Evolutionary conservation across 1,140 invertebrate genomes (phyloP).

Genomic region (Solenopsis fugax): DNA sequence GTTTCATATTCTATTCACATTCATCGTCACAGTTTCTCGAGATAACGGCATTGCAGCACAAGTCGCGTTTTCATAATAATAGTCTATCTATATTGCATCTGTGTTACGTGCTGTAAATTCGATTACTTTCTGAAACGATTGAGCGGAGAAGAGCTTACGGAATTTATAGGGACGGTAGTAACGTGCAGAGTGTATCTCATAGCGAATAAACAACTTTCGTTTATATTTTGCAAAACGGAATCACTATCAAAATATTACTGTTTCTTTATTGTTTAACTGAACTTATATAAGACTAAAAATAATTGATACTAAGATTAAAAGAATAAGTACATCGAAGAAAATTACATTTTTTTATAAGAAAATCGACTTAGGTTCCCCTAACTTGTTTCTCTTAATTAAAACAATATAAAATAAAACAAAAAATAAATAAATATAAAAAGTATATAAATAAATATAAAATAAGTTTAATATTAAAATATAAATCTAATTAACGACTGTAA

Average conservation of each 20-base stretch:
- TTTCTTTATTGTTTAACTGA: constrained; percentile 5
- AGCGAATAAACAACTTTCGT: background rate
- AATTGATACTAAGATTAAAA: background rate
- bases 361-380: background rate
- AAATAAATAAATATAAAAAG: too few relatives aligned
- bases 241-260: background rate
- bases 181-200: background rate
- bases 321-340: background rate
- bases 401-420: too few relatives aligned
- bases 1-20: background rate
- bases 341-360: background rate
- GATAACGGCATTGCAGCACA: constrained; percentile 42
- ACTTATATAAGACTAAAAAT: background rate
- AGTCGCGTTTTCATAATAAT: constrained; percentile 38
- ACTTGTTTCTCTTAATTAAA: too few relatives aligned
- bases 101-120: background rate
- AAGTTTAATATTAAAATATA: background rate
- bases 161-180: constrained; percentile 2
- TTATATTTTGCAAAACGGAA: background rate
- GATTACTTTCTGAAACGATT: constrained; percentile 21
- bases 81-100: background rate
- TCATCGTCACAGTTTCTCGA: constrained; percentile 8
- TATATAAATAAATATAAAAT: background rate
- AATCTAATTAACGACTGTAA: background rate
- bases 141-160: background rate